Evolutionary conservation across 2,797 vertebrate genomes (phyloP).

Genomic region (Pelodytes ibericus): DNA sequence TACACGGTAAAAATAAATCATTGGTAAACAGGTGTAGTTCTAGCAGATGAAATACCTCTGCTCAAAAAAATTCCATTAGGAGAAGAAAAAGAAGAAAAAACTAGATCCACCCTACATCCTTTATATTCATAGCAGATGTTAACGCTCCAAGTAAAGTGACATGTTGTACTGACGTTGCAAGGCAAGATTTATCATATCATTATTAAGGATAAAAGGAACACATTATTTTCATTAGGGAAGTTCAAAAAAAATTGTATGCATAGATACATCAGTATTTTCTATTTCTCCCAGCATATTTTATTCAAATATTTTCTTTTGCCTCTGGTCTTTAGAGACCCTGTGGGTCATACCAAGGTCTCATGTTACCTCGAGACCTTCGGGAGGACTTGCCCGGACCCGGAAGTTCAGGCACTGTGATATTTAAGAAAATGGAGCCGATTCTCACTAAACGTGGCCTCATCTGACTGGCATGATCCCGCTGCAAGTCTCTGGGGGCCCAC

Average conservation of each 20-base stretch:
- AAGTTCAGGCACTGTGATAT: no score
- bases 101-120: background rate
- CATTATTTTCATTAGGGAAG: constrained; percentile 1
- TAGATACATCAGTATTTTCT: background rate
- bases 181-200: background rate
- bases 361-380: no score
- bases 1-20: background rate
- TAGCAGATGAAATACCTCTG: background rate
- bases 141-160: background rate
- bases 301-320: no score
- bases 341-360: no score
- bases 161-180: background rate
- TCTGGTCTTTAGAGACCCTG: no score
- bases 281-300: no score
- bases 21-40: background rate
- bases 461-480: no score
- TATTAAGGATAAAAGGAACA: background rate
- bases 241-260: background rate
- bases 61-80: background rate
- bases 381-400: no score
- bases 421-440: no score
- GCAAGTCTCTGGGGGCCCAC: no score
- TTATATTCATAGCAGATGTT: background rate
- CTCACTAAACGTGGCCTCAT: no score
- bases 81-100: background rate